Evolutionary conservation across 2,113 vertebrate species (phyloP).

Genomic region (Callocephalon fimbriatum): DNA sequence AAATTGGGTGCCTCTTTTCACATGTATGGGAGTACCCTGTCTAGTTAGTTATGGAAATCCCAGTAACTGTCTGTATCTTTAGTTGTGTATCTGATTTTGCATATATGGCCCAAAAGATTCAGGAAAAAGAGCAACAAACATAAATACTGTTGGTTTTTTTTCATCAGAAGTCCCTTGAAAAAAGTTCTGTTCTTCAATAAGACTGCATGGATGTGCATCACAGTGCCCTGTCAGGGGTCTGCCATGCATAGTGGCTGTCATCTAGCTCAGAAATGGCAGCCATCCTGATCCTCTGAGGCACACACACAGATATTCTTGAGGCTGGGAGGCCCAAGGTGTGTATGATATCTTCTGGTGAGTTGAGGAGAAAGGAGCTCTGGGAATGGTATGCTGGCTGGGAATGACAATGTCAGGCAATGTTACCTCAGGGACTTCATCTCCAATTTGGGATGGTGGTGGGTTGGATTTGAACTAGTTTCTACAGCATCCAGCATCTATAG

Average conservation of each 20-base stretch:
- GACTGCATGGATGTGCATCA: not conserved
- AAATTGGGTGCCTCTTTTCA: not conserved
- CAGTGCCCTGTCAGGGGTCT: not conserved
- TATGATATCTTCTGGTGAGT: rapidly evolving
- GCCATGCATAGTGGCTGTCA: not conserved
- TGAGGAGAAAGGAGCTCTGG: not conserved
- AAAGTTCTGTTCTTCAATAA: not conserved
- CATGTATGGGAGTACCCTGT: not conserved
- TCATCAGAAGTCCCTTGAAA: not conserved
- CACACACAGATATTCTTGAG: not conserved
- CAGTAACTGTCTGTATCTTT: not conserved
- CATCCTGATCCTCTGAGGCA: not conserved
- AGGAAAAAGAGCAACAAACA: not conserved
- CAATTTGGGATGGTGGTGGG: not conserved
- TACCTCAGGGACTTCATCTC: not conserved
- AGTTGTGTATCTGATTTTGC: not conserved
- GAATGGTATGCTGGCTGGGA: not conserved
- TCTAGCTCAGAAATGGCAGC: not conserved
- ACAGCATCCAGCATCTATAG: not conserved
- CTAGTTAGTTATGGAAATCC: not conserved
- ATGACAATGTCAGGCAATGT: too few relatives aligned
- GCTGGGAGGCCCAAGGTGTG: not conserved
- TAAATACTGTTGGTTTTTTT: not conserved
- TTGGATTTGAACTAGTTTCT: not conserved
- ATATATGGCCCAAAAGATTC: rapidly evolving